Conservation (phyloP, 1,140 invertebrate genomes). For the Chrysomallon squamiferum region DNA sequence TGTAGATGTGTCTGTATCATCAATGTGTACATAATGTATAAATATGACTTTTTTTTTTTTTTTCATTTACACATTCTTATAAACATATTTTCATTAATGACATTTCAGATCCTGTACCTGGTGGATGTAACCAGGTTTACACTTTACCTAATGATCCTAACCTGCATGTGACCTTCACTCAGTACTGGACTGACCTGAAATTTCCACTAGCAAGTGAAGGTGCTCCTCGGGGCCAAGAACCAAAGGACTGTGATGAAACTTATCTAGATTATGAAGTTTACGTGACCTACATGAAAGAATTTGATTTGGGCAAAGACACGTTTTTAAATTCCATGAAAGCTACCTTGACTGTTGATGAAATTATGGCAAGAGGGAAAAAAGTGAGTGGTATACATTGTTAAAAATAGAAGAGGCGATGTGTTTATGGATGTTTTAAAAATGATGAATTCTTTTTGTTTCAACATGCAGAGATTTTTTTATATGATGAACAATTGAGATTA, state of each 20-base stretch:
- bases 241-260: constrained; percentile 19
- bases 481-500: no score
- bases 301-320: constrained; percentile 66
- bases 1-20: no score
- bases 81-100: no score
- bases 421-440: no score
- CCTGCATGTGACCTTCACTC: constrained; percentile 65
- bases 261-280: constrained; percentile 69
- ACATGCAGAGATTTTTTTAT: no score
- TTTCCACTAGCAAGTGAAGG: constrained; percentile 67
- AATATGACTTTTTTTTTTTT: no score
- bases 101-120: constrained; percentile 81
- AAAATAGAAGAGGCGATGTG: no score
- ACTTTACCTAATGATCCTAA: constrained; percentile 72
- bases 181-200: constrained; percentile 69
- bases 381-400: constrained; percentile 67
- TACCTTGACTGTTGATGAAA: constrained; percentile 71
- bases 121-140: constrained; percentile 79
- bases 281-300: constrained; percentile 69
- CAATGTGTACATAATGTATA: no score
- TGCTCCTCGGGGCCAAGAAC: neutral
- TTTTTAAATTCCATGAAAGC: constrained; percentile 72
- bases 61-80: no score
- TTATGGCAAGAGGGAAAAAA: constrained; percentile 67
- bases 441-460: no score